Percentiles rank a stretch among this genome's conserved stretches.
These are phyloP conservation scores for Hemichromis elongatus DNA, from an alignment of 2,113 vertebrate species.

Conservation along the genomic window DNA sequence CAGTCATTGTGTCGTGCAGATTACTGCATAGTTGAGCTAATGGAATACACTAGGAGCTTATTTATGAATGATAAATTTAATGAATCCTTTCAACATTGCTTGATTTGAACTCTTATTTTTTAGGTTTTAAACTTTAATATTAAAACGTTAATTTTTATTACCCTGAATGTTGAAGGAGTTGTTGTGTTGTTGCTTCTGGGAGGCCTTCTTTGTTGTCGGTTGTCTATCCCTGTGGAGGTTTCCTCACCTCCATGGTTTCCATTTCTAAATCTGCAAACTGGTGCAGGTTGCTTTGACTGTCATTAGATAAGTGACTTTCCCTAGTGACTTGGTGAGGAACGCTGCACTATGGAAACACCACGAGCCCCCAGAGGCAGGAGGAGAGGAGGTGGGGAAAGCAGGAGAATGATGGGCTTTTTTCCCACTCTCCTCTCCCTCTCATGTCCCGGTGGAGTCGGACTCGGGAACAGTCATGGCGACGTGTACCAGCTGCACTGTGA, in stretches of 20 bases:
- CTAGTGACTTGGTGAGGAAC: background rate
- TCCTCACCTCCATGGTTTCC: slow-evolving; percentile 7
- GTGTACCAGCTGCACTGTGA: slow-evolving; percentile 50
- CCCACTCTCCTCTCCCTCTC: background rate
- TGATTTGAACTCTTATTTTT: background rate
- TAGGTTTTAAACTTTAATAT: background rate
- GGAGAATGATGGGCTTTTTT: background rate
- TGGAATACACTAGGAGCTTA: background rate
- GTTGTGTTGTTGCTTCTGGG: background rate
- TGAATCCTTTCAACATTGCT: background rate
- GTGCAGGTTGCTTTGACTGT: background rate
- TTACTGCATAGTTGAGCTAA: background rate
- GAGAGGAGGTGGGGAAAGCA: background rate
- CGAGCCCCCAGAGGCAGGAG: background rate
- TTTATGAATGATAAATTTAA: too few species aligned
- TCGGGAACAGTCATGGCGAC: slow-evolving; percentile 14
- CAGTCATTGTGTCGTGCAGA: background rate
- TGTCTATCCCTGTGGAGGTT: background rate
- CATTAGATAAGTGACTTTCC: background rate
- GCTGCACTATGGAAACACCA: background rate
- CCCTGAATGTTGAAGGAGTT: rapidly evolving
- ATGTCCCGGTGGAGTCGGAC: slow-evolving; percentile 14
- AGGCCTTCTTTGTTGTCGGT: background rate
- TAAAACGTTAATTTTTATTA: background rate
- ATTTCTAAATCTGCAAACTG: background rate